Percentiles rank a stretch among this genome's conserved stretches.
phyloP scores from a whole-genome alignment of 2,113 vertebrate genomes.

The Smithornis capensis region DNA sequence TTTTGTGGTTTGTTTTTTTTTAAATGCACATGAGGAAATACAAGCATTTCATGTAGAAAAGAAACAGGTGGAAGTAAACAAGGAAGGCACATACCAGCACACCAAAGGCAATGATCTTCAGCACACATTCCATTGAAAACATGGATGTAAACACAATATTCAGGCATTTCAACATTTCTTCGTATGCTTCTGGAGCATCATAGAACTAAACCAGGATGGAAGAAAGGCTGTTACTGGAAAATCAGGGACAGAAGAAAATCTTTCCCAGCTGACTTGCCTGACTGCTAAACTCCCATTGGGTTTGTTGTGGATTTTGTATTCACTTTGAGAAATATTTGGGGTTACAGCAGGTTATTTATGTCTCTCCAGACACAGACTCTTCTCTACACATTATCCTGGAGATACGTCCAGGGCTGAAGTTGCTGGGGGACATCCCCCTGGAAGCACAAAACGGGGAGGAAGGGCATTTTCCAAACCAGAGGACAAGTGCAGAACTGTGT shows the following conservation, averaged over 20 bases:
- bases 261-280: background rate
- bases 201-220: conserved; percentile 80
- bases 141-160: conserved; percentile 95
- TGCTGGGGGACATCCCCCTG: background rate
- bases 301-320: background rate
- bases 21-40: accelerated
- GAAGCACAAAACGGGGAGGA: background rate
- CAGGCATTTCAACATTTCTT: conserved; percentile 92
- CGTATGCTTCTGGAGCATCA: conserved; percentile 86
- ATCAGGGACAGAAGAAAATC: background rate
- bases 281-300: background rate
- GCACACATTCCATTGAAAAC: conserved; percentile 93
- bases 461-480: background rate
- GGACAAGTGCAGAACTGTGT: background rate
- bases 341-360: background rate
- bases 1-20: background rate
- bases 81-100: conserved; percentile 82
- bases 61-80: background rate
- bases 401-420: no score
- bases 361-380: background rate
- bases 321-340: background rate
- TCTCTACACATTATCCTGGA: background rate
- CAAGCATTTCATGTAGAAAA: background rate
- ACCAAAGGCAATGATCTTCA: conserved; percentile 96
- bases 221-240: background rate